A percentile compares a stretch with the other conserved stretches of the same genome.
These are phyloP conservation scores for Drosophila lini DNA, from an alignment of 1,140 invertebrate species.

Conservation along the genomic window DNA sequence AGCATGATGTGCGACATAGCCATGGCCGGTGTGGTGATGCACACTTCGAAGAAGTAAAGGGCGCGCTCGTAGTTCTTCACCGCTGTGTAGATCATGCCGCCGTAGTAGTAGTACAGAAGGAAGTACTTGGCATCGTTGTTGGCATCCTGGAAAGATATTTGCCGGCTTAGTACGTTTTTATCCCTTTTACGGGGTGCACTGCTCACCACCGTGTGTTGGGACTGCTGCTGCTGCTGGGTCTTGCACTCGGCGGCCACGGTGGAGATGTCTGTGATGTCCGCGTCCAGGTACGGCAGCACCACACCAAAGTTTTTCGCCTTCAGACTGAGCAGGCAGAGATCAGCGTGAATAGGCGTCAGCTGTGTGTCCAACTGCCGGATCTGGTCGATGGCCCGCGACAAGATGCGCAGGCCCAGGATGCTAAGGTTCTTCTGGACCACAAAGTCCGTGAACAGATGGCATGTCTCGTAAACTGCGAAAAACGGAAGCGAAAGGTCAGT, in stretches of 20 bases:
- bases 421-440: constrained; percentile 91
- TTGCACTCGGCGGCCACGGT: constrained; percentile 84
- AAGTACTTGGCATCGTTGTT: constrained; percentile 96
- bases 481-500: not conserved
- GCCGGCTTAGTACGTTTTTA: not conserved
- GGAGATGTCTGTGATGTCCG: constrained; percentile 95
- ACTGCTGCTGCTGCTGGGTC: constrained; percentile 69
- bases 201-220: constrained; percentile 61
- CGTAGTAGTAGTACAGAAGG: constrained; percentile 98
- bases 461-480: constrained; percentile 93
- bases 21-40: constrained; percentile 95
- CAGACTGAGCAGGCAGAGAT: constrained; percentile 96
- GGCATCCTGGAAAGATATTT: constrained; percentile 85
- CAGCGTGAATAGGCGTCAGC: constrained; percentile 96
- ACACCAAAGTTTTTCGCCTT: constrained; percentile 96
- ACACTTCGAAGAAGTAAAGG: constrained; percentile 97
- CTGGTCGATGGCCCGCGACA: constrained; percentile 94
- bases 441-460: constrained; percentile 92
- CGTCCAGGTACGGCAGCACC: constrained; percentile 94
- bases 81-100: constrained; percentile 97
- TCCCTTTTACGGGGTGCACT: too few species aligned
- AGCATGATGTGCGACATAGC: constrained; percentile 98
- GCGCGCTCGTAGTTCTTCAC: constrained; percentile 96
- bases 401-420: constrained; percentile 92
- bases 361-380: constrained; percentile 94